Percentiles rank a stretch among this genome's conserved stretches.
phyloP scores from a whole-genome alignment of 1,140 invertebrate genomes.

The Homalodisca vitripennis region DNA sequence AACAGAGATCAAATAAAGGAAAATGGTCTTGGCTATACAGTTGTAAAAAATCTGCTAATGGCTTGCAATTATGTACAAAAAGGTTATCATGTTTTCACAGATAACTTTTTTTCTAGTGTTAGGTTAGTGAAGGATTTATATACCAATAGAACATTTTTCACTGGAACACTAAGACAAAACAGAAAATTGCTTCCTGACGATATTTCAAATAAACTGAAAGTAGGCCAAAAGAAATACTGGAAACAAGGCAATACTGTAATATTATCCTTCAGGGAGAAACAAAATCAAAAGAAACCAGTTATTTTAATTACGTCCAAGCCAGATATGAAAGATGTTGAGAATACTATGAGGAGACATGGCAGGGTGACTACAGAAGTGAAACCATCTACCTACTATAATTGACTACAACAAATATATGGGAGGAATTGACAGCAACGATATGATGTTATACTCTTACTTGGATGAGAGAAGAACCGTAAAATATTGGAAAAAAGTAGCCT shows the following conservation, averaged over 20 bases:
- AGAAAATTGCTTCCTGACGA: neutral
- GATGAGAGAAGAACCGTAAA: too few relatives aligned
- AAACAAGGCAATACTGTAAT: neutral
- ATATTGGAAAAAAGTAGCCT: too few relatives aligned
- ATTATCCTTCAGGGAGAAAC: neutral
- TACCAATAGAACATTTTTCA: neutral
- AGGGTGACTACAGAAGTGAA: too few relatives aligned
- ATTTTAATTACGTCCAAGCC: neutral
- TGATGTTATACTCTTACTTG: too few relatives aligned
- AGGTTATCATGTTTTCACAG: neutral
- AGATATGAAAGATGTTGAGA: neutral
- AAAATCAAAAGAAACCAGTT: conserved; percentile 4
- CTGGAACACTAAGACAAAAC: neutral
- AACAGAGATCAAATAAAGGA: neutral
- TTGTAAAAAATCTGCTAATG: neutral
- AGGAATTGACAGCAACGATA: too few relatives aligned
- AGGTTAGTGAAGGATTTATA: neutral
- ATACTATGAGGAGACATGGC: too few relatives aligned
- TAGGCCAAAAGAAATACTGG: neutral
- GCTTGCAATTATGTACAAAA: too few relatives aligned
- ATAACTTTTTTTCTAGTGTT: neutral
- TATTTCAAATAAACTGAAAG: neutral
- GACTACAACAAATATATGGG: too few relatives aligned
- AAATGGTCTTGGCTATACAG: too few relatives aligned
- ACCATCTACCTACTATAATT: too few relatives aligned